These are phyloP conservation scores for Atherinomorus stipes DNA, from an alignment of 2,113 vertebrate species.

Conservation along the genomic window DNA sequence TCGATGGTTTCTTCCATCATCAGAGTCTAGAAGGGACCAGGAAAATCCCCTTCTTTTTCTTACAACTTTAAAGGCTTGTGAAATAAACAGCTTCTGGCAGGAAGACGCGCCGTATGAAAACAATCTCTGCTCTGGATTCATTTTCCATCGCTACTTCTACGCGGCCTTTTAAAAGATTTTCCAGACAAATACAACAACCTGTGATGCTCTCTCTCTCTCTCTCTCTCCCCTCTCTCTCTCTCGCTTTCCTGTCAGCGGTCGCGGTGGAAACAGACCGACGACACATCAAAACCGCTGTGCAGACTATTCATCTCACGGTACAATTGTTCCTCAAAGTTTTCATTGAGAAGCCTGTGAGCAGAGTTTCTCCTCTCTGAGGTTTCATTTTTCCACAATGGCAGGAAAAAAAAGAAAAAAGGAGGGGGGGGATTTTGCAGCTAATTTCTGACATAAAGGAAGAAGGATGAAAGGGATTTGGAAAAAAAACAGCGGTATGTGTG, in stretches of 20 bases:
- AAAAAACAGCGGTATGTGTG: slow-evolving; percentile 84
- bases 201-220: slow-evolving; percentile 6
- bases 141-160: slow-evolving; percentile 49
- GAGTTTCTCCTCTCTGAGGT: background rate
- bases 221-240: background rate
- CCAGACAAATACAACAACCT: slow-evolving; percentile 52
- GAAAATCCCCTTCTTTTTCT: slow-evolving; percentile 41
- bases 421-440: too few relatives aligned
- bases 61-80: slow-evolving; percentile 30
- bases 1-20: too few relatives aligned
- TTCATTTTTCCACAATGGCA: background rate
- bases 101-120: slow-evolving; percentile 26
- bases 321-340: slow-evolving; percentile 31
- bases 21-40: slow-evolving; percentile 8
- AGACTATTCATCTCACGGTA: slow-evolving; percentile 18
- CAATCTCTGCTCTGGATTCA: slow-evolving; percentile 48
- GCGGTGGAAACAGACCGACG: slow-evolving; percentile 29
- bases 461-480: slow-evolving; percentile 64
- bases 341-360: background rate
- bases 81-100: slow-evolving; percentile 47
- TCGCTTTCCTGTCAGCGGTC: slow-evolving; percentile 2
- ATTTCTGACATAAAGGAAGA: slow-evolving; percentile 68
- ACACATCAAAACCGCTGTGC: slow-evolving; percentile 2
- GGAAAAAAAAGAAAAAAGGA: slow-evolving; percentile 60
- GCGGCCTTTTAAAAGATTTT: slow-evolving; percentile 29